A percentile compares a stretch with the other conserved stretches of the same genome.
phyloP scores from a whole-genome alignment of 1,140 invertebrate genomes.

The Caligus rogercresseyi region DNA sequence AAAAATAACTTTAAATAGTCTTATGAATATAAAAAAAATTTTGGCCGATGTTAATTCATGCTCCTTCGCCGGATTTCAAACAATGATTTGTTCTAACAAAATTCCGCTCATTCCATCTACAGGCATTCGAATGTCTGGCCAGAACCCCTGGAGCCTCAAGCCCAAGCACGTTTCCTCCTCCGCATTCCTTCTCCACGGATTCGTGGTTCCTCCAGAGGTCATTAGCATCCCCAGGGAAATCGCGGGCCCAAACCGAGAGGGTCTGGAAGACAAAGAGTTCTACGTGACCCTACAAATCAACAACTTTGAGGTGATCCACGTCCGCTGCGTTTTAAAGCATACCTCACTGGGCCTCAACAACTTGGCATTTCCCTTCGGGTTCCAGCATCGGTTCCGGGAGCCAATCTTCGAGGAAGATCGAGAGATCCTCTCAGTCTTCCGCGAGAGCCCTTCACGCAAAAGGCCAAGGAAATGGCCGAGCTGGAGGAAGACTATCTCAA shows the following conservation, averaged over 20 bases:
- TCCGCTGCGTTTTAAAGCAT: neutral
- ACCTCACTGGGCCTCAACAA: neutral
- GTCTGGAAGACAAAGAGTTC: neutral
- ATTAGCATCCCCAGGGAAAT: neutral
- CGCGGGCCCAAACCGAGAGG: neutral
- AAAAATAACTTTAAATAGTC: too few relatives aligned
- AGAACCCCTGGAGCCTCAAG: neutral
- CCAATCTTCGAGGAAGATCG: neutral
- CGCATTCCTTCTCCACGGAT: neutral
- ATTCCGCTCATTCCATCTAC: neutral
- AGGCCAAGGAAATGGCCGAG: neutral
- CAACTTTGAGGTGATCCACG: too few relatives aligned
- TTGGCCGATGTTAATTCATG: too few relatives aligned
- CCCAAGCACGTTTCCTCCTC: neutral
- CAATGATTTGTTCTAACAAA: too few relatives aligned
- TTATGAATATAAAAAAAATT: too few relatives aligned
- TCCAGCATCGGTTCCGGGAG: neutral
- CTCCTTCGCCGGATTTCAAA: too few relatives aligned
- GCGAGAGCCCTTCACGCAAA: neutral
- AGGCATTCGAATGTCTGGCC: neutral
- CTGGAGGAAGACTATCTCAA: neutral
- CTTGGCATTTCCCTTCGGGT: neutral
- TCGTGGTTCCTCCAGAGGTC: neutral
- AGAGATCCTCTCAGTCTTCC: neutral
- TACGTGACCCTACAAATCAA: neutral